Evolutionary conservation across 2,888 invertebrate genomes (phyloP), one percentile per base, ranked within the genome.

Genomic region (Ptychoptera albimana): DNA sequence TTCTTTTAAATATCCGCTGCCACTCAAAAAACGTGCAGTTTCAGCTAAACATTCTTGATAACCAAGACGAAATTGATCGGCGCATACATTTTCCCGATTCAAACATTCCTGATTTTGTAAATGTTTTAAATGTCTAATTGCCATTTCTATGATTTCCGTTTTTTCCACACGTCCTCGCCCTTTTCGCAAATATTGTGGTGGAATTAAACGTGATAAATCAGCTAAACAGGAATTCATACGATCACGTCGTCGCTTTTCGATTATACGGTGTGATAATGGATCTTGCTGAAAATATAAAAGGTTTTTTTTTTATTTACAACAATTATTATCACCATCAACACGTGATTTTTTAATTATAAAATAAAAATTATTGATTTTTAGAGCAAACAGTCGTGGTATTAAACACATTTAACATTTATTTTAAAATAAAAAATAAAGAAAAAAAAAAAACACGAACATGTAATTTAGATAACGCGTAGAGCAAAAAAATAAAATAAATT

Each of bases 61-160:
- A 2, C 94, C 94, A 13, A 85, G 73, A 45, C 82, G 73, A 63
- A 80, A 88, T 51, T 77, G 64, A 36, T 45, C 45, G 3, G 16
- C 42, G 8, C 15, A 35, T 16, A 42, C 34, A 48, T 53, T 62
- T 46, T 64, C 65, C 50, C 64, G 64, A 47, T 64, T 64, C 37
- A 62, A 47, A 47, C 60, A 63, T 49, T 65, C 72, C 45, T 76
- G 68, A 49, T 79, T 80, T 60, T 92, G 89, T 48, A 96, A 70
- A 64, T 83, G 83, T 60, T 89, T 88, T 68, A 96, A 80, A 58
- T 94, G 92, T 46, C 87, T 79, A 50, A 93, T 94, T 37, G 94
- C 93, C 92, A 94, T 92, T 68, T 96, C 94, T 47, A 96, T 93
- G 48, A 96, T 94, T 69, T 96, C 94, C 0, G 94, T 94, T 68